These are phyloP conservation scores for Eulemur rubriventer DNA, from an alignment of 2,797 vertebrate species.

Conservation along the genomic window DNA sequence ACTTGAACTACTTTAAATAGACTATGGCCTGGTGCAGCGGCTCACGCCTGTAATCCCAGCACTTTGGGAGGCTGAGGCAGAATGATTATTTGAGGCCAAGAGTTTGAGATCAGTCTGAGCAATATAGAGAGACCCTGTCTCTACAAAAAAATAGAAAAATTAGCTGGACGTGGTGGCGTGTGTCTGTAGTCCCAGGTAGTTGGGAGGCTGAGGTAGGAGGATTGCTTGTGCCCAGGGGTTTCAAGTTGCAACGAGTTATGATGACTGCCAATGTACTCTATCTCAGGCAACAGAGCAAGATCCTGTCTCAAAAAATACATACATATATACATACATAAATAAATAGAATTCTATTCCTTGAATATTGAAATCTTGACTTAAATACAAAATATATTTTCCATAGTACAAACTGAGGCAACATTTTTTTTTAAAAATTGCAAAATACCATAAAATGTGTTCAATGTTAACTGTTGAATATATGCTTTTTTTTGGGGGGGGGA, in stretches of 20 bases:
- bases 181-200: too few relatives aligned
- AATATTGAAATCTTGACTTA: constrained; percentile 1
- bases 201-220: too few relatives aligned
- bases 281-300: neutral
- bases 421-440: neutral
- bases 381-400: neutral
- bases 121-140: too few relatives aligned
- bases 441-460: neutral
- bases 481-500: neutral
- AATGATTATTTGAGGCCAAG: too few relatives aligned
- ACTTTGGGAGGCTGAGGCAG: neutral
- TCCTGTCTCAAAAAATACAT: neutral
- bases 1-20: neutral
- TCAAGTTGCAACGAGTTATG: neutral
- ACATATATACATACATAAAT: neutral
- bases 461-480: neutral
- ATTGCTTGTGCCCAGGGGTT: neutral
- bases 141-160: too few relatives aligned
- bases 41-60: neutral
- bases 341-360: neutral
- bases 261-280: neutral
- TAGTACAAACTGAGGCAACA: neutral
- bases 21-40: neutral
- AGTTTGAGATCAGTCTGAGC: too few relatives aligned
- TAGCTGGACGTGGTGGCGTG: too few relatives aligned